These are phyloP conservation scores for Australoheros scitulus DNA, from an alignment of 2,113 vertebrate species.

Conservation along the genomic window DNA sequence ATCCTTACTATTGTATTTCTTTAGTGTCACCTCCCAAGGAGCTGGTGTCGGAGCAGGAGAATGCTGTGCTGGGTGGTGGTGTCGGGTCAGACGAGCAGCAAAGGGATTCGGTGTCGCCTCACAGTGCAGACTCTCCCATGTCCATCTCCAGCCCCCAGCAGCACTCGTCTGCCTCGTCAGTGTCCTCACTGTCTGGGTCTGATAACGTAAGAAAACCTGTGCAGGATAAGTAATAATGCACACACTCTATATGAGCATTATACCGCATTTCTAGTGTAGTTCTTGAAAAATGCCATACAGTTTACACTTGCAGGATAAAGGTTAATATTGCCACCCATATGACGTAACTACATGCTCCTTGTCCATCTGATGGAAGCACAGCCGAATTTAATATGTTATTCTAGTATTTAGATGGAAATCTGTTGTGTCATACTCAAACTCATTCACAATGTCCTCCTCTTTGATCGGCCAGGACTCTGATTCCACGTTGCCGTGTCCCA, in stretches of 20 bases:
- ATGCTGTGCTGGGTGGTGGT: slow-evolving; percentile 25
- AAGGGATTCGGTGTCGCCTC: slow-evolving; percentile 84
- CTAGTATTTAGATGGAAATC: background rate
- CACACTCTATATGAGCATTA: background rate
- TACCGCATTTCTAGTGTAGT: background rate
- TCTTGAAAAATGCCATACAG: background rate
- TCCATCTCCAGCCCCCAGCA: slow-evolving; percentile 88
- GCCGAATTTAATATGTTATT: background rate
- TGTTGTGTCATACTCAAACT: background rate
- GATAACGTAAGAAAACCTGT: slow-evolving; percentile 87
- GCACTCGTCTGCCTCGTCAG: slow-evolving; percentile 88
- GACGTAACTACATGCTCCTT: background rate
- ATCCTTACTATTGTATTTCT: background rate
- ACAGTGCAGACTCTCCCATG: slow-evolving; percentile 85
- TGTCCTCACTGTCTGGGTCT: slow-evolving; percentile 92
- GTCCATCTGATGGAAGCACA: background rate
- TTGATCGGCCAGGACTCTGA: slow-evolving; percentile 88
- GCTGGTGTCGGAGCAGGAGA: slow-evolving; percentile 17
- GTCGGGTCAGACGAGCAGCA: slow-evolving; percentile 78
- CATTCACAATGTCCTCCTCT: background rate
- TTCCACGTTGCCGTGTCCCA: slow-evolving; percentile 85
- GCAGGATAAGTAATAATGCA: background rate
- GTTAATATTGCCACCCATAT: background rate
- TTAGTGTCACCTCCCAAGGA: slow-evolving; percentile 52
- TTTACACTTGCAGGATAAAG: background rate